Evolutionary conservation across 2,113 vertebrate species (phyloP).

Genomic region (Gobius niger): DNA sequence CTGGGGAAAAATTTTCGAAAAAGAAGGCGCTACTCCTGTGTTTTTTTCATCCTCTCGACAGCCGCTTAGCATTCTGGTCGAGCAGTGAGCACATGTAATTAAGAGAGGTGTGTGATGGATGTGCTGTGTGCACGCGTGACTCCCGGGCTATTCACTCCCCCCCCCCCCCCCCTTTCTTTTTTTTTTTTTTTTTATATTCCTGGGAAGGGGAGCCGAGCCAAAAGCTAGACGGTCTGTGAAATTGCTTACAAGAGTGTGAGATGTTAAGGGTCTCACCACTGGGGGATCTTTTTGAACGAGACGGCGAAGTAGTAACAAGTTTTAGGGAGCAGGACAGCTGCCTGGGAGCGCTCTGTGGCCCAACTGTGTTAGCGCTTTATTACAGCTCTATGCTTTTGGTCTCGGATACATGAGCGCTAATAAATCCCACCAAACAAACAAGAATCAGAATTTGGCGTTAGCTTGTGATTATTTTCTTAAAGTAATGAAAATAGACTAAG

Average conservation of each 20-base stretch:
- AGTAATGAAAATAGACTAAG: too few species aligned
- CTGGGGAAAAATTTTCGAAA: conserved; percentile 33
- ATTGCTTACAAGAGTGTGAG: conserved; percentile 68
- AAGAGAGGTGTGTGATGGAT: conserved; percentile 63
- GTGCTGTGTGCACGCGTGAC: conserved; percentile 30
- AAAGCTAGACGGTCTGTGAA: conserved; percentile 68
- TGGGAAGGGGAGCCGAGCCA: conserved; percentile 43
- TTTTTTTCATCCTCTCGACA: conserved; percentile 37
- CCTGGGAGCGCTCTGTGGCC: conserved; percentile 13
- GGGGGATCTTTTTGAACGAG: conserved; percentile 31
- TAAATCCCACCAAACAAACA: conserved; percentile 3
- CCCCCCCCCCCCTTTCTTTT: too few species aligned
- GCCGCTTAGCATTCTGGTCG: conserved; percentile 64
- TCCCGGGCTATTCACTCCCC: conserved; percentile 53
- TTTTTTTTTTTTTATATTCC: background rate
- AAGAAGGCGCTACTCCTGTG: conserved; percentile 17
- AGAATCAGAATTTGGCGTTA: too few species aligned
- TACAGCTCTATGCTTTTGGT: background rate
- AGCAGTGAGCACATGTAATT: conserved; percentile 58
- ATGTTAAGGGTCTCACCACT: conserved; percentile 47
- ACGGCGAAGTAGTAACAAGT: conserved; percentile 46
- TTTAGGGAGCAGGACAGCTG: background rate
- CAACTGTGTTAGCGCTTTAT: background rate
- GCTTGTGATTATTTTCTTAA: too few species aligned
- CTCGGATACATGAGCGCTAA: background rate